Percentiles rank a stretch among this genome's conserved stretches.
These are phyloP conservation scores for Heterodera carotae DNA, from an alignment of 1,140 invertebrate species.

Conservation along the genomic window DNA sequence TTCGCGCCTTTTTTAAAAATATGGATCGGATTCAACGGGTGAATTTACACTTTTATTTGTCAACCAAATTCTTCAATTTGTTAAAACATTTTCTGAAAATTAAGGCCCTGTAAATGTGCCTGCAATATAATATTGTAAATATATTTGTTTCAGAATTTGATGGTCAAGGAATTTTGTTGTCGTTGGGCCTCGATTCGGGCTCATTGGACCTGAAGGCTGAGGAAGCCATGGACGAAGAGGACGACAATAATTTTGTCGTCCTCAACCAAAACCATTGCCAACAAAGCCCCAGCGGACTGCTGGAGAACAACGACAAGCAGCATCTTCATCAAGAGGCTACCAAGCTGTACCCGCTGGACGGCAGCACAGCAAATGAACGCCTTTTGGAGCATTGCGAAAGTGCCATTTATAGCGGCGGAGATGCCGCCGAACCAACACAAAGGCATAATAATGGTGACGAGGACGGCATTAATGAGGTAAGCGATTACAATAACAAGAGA, in stretches of 20 bases:
- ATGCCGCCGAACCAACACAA: neutral
- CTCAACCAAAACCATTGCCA: neutral
- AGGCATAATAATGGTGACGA: neutral
- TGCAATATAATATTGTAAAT: neutral
- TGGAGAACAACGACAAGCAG: slow-evolving; percentile 1
- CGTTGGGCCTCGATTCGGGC: slow-evolving; percentile 56
- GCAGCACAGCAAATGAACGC: slow-evolving; percentile 2
- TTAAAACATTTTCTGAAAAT: too few species aligned
- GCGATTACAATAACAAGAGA: too few species aligned
- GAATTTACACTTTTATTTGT: too few species aligned
- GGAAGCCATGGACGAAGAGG: slow-evolving; percentile 5
- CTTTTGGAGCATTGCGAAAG: slow-evolving; percentile 5
- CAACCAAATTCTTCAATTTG: too few species aligned
- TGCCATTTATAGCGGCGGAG: slow-evolving; percentile 14
- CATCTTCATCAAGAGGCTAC: neutral
- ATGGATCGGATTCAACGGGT: too few species aligned
- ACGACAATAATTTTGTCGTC: neutral
- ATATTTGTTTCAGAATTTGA: slow-evolving; percentile 11
- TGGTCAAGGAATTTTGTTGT: slow-evolving; percentile 52
- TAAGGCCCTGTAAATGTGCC: too few species aligned
- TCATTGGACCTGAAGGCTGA: slow-evolving; percentile 23
- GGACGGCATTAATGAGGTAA: neutral
- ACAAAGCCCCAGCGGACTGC: neutral
- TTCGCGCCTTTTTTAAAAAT: too few species aligned
- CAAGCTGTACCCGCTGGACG: neutral